Conservation (phyloP, 1,140 invertebrate genomes). For the Manduca sexta region DNA sequence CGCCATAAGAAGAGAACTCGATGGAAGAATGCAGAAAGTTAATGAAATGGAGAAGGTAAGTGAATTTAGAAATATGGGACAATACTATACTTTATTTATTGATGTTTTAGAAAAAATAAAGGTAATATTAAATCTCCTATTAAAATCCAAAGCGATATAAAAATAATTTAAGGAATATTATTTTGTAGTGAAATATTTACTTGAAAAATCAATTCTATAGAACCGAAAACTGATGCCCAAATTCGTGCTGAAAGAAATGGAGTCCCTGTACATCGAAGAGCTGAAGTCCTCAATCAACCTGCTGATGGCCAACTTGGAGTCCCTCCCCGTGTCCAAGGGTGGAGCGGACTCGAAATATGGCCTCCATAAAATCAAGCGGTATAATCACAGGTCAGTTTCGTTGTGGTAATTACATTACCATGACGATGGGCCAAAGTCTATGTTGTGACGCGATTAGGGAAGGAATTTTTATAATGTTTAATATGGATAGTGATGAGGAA, state of each 20-base stretch:
- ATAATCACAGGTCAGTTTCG: slow-evolving; percentile 90
- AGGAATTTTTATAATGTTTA: not conserved
- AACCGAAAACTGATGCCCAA: slow-evolving; percentile 98
- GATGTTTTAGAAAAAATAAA: too few relatives aligned
- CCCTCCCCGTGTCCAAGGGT: slow-evolving; percentile 97
- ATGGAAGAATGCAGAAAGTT: slow-evolving; percentile 96
- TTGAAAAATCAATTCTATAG: too few relatives aligned
- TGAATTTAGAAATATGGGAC: too few relatives aligned
- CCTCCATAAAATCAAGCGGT: slow-evolving; percentile 93
- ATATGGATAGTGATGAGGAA: too few relatives aligned
- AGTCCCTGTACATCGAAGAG: slow-evolving; percentile 99
- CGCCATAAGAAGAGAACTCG: slow-evolving; percentile 97
- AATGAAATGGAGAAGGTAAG: slow-evolving; percentile 96
- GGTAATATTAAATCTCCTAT: too few relatives aligned
- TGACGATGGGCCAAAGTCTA: not conserved
- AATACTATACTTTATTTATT: too few relatives aligned
- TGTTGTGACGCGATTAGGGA: not conserved
- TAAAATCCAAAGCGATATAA: too few relatives aligned
- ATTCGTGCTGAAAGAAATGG: slow-evolving; percentile 99
- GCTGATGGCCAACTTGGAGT: slow-evolving; percentile 99
- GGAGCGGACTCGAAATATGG: slow-evolving; percentile 98
- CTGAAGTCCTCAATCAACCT: slow-evolving; percentile 97
- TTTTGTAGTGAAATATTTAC: not conserved
- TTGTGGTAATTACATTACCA: not conserved
- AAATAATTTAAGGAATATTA: too few relatives aligned